A percentile compares a stretch with the other conserved stretches of the same genome.
Evolutionary conservation across 2,888 invertebrate species (phyloP).

Genomic region (Tigriopus californicus): DNA sequence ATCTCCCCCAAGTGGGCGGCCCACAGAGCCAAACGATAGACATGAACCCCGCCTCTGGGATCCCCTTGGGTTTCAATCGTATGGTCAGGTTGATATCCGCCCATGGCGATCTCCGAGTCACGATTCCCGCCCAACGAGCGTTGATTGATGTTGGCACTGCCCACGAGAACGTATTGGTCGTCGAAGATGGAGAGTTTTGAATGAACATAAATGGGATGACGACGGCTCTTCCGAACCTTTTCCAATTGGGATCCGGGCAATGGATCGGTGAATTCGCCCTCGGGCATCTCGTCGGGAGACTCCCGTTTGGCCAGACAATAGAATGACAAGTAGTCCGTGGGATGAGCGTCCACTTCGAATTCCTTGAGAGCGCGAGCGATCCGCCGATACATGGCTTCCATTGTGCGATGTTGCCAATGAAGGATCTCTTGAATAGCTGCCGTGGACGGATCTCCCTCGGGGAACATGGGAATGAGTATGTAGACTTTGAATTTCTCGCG

Average conservation of each 20-base stretch:
- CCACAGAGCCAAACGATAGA: slow-evolving; percentile 20
- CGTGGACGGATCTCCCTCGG: slow-evolving; percentile 20
- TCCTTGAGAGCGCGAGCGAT: slow-evolving; percentile 18
- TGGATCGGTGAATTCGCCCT: slow-evolving; percentile 18
- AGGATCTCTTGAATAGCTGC: slow-evolving; percentile 20
- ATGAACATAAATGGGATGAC: slow-evolving; percentile 20
- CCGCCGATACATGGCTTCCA: slow-evolving; percentile 20
- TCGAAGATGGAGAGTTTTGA: slow-evolving; percentile 20
- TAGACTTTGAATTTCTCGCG: slow-evolving; percentile 19
- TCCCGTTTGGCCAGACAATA: slow-evolving; percentile 20
- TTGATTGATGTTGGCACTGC: slow-evolving; percentile 20
- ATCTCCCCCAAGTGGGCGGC: slow-evolving; percentile 19
- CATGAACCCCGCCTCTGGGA: slow-evolving; percentile 18
- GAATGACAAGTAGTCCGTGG: slow-evolving; percentile 19
- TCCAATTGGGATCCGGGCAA: slow-evolving; percentile 17
- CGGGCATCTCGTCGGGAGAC: slow-evolving; percentile 19
- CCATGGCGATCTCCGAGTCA: slow-evolving; percentile 20
- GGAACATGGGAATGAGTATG: slow-evolving; percentile 19
- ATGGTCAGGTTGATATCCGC: slow-evolving; percentile 18
- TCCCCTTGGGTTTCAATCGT: slow-evolving; percentile 18
- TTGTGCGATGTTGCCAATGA: slow-evolving; percentile 21
- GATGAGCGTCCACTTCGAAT: slow-evolving; percentile 18
- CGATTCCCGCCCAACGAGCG: slow-evolving; percentile 20
- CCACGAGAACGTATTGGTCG: slow-evolving; percentile 20
- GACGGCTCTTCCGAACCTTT: slow-evolving; percentile 17